Evolutionary conservation across 1,140 invertebrate species (phyloP), one percentile per base, ranked within the genome.

Genomic region (Scylla paramamosain): DNA sequence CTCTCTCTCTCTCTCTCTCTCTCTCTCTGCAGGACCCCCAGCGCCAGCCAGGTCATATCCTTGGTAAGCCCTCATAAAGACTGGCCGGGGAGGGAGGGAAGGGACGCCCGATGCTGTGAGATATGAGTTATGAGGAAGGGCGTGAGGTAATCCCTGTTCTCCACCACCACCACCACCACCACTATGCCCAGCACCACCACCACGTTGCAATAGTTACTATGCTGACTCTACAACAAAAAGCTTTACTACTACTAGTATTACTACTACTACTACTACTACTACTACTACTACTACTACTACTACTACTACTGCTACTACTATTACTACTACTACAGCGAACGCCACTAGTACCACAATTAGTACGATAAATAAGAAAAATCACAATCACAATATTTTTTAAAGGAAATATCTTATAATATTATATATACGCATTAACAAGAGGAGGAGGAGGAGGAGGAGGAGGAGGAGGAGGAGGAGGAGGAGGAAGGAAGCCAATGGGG

Each of bases 31-130:
- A 48, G n/a, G 46, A 91, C 48, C 8, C 46, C 29, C 16, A 46
- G 89, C n/a, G 39, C 39, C 39, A 89, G 87, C 39, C 39, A 89
- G n/a, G 87, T 89, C 87, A n/a, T 89, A 89, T 89, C n/a, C 39
- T 48, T 46, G 10, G n/a, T 89, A 48, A 48, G 48, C 39, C 39
- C n/a, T 48, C 32, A 45, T 28, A 45, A 89, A 45, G 39, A 45
- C 87, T 29, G 87, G 3, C 28, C 25, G 46, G 46, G 89, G 14
- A 59, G 29, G 89, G 48, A 46, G 31, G 46, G 59, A 59, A 59
- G 46, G 59, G 46, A 91, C 20, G 67, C 6, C 67, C 67, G 29
- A 87, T 32, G 31, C 39, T 32, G 39, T 32, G 84, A 46, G 84
- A 39, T 32, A 46, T 87, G 84, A 46, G 84, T 87, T 32, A 87